These are phyloP conservation scores for Branchinecta lindahli DNA, from an alignment of 1,140 invertebrate genomes.

Conservation along the genomic window DNA sequence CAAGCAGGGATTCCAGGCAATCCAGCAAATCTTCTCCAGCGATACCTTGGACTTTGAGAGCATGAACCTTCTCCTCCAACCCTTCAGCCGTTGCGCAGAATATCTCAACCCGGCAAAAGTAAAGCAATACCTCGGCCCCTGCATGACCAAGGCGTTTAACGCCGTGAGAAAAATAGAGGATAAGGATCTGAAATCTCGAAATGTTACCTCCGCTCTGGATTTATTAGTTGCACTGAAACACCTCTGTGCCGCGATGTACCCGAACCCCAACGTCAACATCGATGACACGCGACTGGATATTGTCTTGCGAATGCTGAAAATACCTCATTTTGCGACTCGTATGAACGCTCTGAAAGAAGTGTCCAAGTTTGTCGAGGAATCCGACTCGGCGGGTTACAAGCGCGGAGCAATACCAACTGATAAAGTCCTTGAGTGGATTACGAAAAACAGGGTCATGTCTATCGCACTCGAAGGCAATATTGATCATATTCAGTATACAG, in stretches of 20 bases:
- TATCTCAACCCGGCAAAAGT: conserved; percentile 29
- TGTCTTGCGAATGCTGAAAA: conserved; percentile 38
- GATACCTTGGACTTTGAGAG: conserved; percentile 31
- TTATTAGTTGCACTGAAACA: conserved; percentile 35
- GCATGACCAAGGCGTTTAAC: conserved; percentile 32
- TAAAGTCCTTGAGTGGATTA: conserved; percentile 37
- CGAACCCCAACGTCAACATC: conserved; percentile 31
- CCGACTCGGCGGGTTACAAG: conserved; percentile 27
- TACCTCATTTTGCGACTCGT: conserved; percentile 39
- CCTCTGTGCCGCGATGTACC: conserved; percentile 36
- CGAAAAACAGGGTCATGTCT: conserved; percentile 35
- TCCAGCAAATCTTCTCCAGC: conserved; percentile 30
- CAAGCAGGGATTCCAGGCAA: conserved; percentile 33
- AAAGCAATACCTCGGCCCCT: conserved; percentile 25
- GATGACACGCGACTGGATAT: conserved; percentile 35
- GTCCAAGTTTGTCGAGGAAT: conserved; percentile 36
- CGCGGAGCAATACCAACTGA: conserved; percentile 31
- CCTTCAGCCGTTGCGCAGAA: conserved; percentile 33
- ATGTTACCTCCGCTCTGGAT: conserved; percentile 35
- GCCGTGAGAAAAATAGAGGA: conserved; percentile 32
- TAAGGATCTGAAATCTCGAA: conserved; percentile 36
- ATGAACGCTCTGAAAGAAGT: conserved; percentile 40
- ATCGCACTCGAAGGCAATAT: conserved; percentile 41
- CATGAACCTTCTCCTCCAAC: conserved; percentile 32
- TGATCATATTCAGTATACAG: conserved; percentile 40